Base-by-base conservation (phyloP, 2,113 vertebrate genomes). In the Tor tambroides region DNA sequence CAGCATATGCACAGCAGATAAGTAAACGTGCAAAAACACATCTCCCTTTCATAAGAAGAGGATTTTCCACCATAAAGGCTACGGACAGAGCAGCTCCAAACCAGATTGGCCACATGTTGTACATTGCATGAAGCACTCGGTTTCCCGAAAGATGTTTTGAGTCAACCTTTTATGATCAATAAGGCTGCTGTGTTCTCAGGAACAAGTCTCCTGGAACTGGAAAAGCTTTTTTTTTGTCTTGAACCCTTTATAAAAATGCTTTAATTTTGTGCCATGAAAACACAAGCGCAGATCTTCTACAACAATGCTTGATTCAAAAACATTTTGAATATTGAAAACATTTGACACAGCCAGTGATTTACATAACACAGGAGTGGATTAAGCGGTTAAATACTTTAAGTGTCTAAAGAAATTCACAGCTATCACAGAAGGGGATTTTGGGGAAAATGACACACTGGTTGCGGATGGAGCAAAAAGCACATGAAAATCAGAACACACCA, bases 371-470 rank as follows among this genome's bases (percentile, higher is more conserved):
- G 74, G 82, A n/a, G 28, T 56, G 38, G 43, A 79, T 35, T 19
- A 17, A 78, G 49, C 26, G 6, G 72, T 46, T 46, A 43, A 26
- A 72, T 12, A 49, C 43, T 72, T 23, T 8, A 72, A 38, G 19
- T 38, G 69, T 72, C 32, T 85, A 90, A 92, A 91, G 91, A 91
- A 94, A 92, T 92, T 89, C 88, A 89, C 51, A 86, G 91, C 92
- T 91, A 88, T 74, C 1, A 81, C 89, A 92, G 90, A 28, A 74
- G 89, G 91, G 94, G 92, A 93, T 86, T 86, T 77, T 67, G 91
- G 91, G 92, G 90, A 8, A 51, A 91, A 91, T 94, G 92, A 94
- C 76, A 59, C 59, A 95, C 30, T 76, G 51, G 89, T 86, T 91
- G 23, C 84, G 91, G 91, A 89, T 26, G 91, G 89, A 89, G 91